A percentile compares a stretch with the other conserved stretches of the same genome.
phyloP scores from a whole-genome alignment of 2,113 vertebrate species.

The Stigmatopora argus region DNA sequence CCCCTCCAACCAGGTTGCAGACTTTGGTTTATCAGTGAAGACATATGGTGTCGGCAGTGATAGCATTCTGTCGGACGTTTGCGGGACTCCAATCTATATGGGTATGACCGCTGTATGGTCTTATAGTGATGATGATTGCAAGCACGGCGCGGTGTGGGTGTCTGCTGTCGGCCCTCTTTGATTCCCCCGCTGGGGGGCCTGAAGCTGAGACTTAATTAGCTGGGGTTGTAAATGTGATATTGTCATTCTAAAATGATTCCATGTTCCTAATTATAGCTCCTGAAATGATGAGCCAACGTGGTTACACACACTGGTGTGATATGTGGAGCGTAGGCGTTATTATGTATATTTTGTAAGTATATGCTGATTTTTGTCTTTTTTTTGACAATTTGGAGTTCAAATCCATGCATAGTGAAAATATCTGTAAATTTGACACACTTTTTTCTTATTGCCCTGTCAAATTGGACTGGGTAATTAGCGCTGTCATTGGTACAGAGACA shows the following conservation, averaged over 20 bases:
- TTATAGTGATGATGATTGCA: slow-evolving; percentile 1
- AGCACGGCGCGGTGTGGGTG: neutral
- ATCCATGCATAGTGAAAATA: too few relatives aligned
- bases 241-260: slow-evolving; percentile 14
- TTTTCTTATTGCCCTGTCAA: too few relatives aligned
- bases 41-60: slow-evolving; percentile 73
- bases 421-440: too few relatives aligned
- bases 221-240: neutral
- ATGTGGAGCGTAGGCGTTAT: slow-evolving; percentile 89
- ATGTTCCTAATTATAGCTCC: slow-evolving; percentile 78
- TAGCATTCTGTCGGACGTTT: slow-evolving; percentile 75
- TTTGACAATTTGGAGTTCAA: neutral
- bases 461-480: too few relatives aligned
- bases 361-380: slow-evolving; percentile 4
- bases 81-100: slow-evolving; percentile 81
- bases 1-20: slow-evolving; percentile 72
- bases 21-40: slow-evolving; percentile 81
- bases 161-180: neutral
- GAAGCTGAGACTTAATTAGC: neutral
- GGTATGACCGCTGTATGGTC: slow-evolving; percentile 59
- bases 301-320: slow-evolving; percentile 86
- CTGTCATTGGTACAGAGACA: too few relatives aligned
- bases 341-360: slow-evolving; percentile 88
- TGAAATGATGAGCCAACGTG: slow-evolving; percentile 81
- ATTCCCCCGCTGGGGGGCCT: neutral